Conservation (phyloP, 2,888 invertebrate genomes). For the Aquatica leii region DNA sequence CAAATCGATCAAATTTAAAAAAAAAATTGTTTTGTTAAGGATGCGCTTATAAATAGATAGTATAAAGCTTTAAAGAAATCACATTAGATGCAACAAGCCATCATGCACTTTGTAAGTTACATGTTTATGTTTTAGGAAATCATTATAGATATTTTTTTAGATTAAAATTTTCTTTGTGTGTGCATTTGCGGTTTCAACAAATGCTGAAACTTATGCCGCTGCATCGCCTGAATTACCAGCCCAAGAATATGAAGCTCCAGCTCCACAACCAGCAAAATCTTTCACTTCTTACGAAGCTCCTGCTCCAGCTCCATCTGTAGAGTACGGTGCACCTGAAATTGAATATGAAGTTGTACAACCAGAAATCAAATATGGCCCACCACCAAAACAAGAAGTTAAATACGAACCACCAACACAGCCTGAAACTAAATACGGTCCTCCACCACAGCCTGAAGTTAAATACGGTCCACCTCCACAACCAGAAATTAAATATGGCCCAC, state of each 20-base stretch:
- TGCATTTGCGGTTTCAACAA: background rate
- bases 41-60: background rate
- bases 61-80: background rate
- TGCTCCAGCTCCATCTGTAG: background rate
- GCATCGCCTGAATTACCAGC: background rate
- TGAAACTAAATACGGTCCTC: slow-evolving; percentile 9
- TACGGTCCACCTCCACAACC: slow-evolving; percentile 9
- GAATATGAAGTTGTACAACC: slow-evolving; percentile 2
- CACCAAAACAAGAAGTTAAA: background rate
- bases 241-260: background rate
- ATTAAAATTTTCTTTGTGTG: background rate
- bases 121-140: background rate
- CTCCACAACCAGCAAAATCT: background rate
- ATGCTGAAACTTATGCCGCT: background rate
- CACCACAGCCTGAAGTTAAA: background rate
- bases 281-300: slow-evolving; percentile 1
- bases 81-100: background rate
- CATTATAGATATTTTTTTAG: slow-evolving; percentile 1
- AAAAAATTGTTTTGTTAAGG: background rate
- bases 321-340: slow-evolving; percentile 1
- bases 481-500: slow-evolving; percentile 4
- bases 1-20: slow-evolving; percentile 6
- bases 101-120: background rate
- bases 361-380: slow-evolving; percentile 9
- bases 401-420: slow-evolving; percentile 9